Evolutionary conservation across 1,140 invertebrate species (phyloP), one percentile per base, ranked within the genome.

Genomic region (Apis dorsata): DNA sequence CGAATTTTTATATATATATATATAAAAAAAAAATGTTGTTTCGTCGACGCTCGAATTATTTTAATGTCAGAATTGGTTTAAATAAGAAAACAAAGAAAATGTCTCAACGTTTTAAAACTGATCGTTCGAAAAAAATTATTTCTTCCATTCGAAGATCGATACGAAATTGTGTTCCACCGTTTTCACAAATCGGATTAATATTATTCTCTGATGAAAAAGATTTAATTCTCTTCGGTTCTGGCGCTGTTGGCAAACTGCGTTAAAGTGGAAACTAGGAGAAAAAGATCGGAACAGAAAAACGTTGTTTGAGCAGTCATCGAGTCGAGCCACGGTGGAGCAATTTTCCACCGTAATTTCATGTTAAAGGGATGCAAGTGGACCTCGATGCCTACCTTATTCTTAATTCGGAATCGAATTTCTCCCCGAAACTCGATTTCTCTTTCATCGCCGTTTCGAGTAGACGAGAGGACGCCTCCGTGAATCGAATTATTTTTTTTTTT

Each of bases 391-490:
- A 55, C 44, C 57, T 73, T 77, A 69, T 82, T 76, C 80, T 82
- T 77, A 69, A 66, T 65, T 60, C 12, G 55, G 24, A 82, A 82
- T 82, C 80, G 73, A 82, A 60, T 82, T 82, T 77, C 73, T 28
- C 28, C 60, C 34, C 55, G 55, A 3, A 55, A 60, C 55, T 49
- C 65, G 55, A 77, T 44, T 53, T 75, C 55, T 70, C 51, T 19
- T 24, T n/a, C 62, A 2, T 11, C 8, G 57, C 15, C 51, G 8
- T 34, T 62, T 12, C 49, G 34, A 51, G 13, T 10, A 17, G 28
- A 19, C 21, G 57, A 63, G 62, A 17, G 34, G 44, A 24, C 51
- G n/a, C 63, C 12, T 1, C 15, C 17, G 11, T 17, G 28, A 73
- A 80, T 80, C 15, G 24, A 80, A 53, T 80, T 57, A 44, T 34